Conservation (phyloP, 1,140 invertebrate species). For the Rhynchophorus ferrugineus region DNA sequence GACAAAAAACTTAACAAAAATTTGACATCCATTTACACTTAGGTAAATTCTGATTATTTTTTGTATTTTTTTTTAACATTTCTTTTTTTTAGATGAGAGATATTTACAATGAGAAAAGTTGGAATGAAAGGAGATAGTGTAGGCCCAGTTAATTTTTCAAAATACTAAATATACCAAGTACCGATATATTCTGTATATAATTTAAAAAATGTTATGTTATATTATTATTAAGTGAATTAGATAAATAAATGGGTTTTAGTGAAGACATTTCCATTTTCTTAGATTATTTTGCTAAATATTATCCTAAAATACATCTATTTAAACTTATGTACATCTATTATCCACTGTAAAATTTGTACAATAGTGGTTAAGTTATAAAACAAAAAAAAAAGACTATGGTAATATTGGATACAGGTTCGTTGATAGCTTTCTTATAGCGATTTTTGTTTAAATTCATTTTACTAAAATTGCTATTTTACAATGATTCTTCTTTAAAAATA, state of each 20-base stretch:
- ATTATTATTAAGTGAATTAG: too few species aligned
- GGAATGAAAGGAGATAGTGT: too few species aligned
- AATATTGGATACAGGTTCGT: neutral
- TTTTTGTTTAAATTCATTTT: too few species aligned
- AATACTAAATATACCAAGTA: too few species aligned
- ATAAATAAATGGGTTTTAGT: too few species aligned
- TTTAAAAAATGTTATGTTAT: too few species aligned
- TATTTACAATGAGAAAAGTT: neutral
- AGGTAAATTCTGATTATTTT: slow-evolving; percentile 2
- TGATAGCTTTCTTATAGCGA: neutral
- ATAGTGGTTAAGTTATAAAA: neutral
- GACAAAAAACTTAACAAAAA: slow-evolving; percentile 16
- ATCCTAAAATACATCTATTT: neutral
- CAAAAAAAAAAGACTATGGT: neutral
- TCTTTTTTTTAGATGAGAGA: neutral
- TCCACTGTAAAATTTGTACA: slow-evolving; percentile 4
- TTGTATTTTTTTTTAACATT: neutral
- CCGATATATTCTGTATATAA: too few species aligned
- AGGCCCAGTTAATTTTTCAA: slow-evolving; percentile 5
- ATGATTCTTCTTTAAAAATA: too few species aligned
- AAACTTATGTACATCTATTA: slow-evolving; percentile 6
- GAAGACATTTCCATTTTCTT: too few species aligned
- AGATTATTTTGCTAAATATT: neutral
- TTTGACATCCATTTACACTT: slow-evolving; percentile 5
- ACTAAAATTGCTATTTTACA: too few species aligned